Percentiles rank a stretch among this genome's conserved stretches.
phyloP scores from a whole-genome alignment of 2,888 invertebrate genomes.

The Panzeria rudis region DNA sequence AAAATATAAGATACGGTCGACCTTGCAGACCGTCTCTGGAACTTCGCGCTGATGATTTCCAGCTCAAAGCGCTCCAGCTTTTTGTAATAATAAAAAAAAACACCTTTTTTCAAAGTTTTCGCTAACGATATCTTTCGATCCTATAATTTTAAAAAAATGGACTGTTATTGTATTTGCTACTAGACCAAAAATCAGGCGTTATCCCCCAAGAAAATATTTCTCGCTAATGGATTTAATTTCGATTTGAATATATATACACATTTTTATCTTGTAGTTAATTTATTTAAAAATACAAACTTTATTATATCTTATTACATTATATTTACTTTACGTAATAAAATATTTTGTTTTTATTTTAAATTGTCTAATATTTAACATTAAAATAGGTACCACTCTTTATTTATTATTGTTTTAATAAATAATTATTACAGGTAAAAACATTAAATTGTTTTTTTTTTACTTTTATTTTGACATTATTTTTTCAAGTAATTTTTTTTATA shows the following conservation, averaged over 20 bases:
- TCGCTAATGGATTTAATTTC: not conserved
- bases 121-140: too few relatives aligned
- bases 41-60: too few relatives aligned
- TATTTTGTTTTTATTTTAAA: slow-evolving; percentile 60
- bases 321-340: slow-evolving; percentile 64
- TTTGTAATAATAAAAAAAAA: too few relatives aligned
- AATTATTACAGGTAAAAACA: slow-evolving; percentile 72
- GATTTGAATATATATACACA: not conserved
- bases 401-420: slow-evolving; percentile 60
- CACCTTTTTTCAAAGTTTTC: too few relatives aligned
- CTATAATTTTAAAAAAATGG: too few relatives aligned
- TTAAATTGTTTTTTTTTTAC: slow-evolving; percentile 56
- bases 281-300: slow-evolving; percentile 75
- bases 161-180: too few relatives aligned
- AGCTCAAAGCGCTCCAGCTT: too few relatives aligned
- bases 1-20: too few relatives aligned
- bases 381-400: slow-evolving; percentile 72
- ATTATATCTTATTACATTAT: slow-evolving; percentile 60
- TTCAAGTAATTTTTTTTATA: slow-evolving; percentile 55
- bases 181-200: too few relatives aligned
- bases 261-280: slow-evolving; percentile 32
- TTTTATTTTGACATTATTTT: slow-evolving; percentile 52
- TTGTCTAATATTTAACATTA: slow-evolving; percentile 71
- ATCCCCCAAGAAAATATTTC: too few relatives aligned
- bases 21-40: too few relatives aligned